Evolutionary conservation across 2,797 vertebrate genomes (phyloP), one percentile per base, ranked within the genome.

Genomic region (Arrhamphus sclerolepis): DNA sequence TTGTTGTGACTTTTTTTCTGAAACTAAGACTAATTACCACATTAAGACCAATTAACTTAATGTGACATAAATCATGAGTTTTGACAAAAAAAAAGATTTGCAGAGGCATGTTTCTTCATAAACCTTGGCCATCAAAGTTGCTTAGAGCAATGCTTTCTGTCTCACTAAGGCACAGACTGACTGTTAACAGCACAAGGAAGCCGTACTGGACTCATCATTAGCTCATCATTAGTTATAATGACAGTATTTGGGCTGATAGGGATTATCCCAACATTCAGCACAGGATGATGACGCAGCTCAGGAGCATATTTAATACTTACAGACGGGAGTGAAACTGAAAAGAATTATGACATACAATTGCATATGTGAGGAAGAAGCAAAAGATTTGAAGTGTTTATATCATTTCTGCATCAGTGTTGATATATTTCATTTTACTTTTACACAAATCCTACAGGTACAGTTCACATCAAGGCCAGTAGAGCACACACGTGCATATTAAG

Each of bases 161-260:
- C 34, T 38, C 34, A 38, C 13, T 14, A 38, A 38, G 14, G 14
- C 13, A 38, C 13, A 1, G 34, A 69, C 75, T 72, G 64, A 60
- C 70, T 50, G 66, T 61, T 6, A 48, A 72, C 72, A 68, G 75
- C 52, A 47, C 49, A 21, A 46, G 70, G 47, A 70, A 75, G 63
- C 50, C 52, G 56, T 68, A 52, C 72, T 64, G 69, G 72, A 77
- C 81, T 81, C 58, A n/a, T n/a, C n/a, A n/a, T n/a, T n/a, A 69
- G 80, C 76, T 77, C 63, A 64, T 72, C 72, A 73, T 80, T 72
- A 71, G 62, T 75, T 82, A 72, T 81, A 82, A 81, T 80, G 75
- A 79, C 3, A 50, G 70, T 56, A 62, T 86, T 86, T 82, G 17
- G 34, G 60, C 62, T 68, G 80, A 83, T 78, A 62, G 75, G 78